Evolutionary conservation across 2,113 vertebrate genomes (phyloP), one percentile per base, ranked within the genome.

Genomic region (Lepus europaeus): DNA sequence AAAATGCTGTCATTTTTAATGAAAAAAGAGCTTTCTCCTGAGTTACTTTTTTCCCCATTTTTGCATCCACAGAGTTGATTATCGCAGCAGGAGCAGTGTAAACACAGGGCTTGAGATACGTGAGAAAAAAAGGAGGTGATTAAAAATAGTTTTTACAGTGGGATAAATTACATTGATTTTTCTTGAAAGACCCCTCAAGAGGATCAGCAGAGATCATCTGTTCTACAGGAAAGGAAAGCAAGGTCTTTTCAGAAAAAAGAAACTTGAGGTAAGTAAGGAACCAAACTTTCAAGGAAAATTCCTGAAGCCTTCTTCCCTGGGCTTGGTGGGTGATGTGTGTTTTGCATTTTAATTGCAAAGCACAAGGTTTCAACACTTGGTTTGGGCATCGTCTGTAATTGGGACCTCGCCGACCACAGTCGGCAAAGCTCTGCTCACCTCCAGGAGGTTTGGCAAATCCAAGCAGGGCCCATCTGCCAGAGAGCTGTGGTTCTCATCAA

Each of bases 401-500:
- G 93, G 25, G 19, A 22, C 53, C 81, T 96, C 95, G 17, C 1
- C 90, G 78, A 96, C 95, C 92, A 81, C 95, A 97, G 72, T 8
- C 9, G 86, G 91, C 92, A 98, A 98, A 96, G 27, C 89, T 97
- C 93, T 87, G 45, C 97, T 97, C 74, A 95, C 89, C 86, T 70
- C 85, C 63, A 68, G 64, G 79, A 96, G 27, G 39, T 94, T 97
- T 98, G 95, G 96, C 96, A 98, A 95, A 86, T 17, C 36, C 66
- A 93, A 83, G 29, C 1, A 9, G 36, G 95, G 33, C 9, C 74
- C 12, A 14, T 95, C 84, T 93, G 97, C 98, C 97, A 98, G 95
- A 85, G 51, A 49, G 79, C 95, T 97, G 97, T 89, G 97, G 97
- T 97, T 96, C 85, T 97, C 96, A 70, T 95, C 94, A 98, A 97